These are phyloP conservation scores for Flexamia atlantica DNA, from an alignment of 2,888 invertebrate species.

Conservation along the genomic window DNA sequence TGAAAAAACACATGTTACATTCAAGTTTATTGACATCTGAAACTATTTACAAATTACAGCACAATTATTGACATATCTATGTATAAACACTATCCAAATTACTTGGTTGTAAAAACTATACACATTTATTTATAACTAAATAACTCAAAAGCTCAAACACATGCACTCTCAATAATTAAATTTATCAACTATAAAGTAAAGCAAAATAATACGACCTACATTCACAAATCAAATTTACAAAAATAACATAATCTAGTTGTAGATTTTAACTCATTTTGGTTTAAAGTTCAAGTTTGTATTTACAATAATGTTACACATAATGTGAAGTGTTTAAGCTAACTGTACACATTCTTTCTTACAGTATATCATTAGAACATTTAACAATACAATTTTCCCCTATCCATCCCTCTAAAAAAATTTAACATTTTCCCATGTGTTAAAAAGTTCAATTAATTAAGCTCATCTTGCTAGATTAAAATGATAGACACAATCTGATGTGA, in stretches of 20 bases:
- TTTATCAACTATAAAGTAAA: not conserved
- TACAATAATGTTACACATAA: no score
- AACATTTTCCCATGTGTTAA: no score
- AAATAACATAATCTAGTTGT: not conserved
- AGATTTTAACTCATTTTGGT: not conserved
- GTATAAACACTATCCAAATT: not conserved
- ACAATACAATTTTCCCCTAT: no score
- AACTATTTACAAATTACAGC: slow-evolving; percentile 7
- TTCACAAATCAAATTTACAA: not conserved
- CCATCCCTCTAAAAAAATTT: no score
- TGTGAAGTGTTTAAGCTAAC: no score
- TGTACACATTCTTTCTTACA: no score
- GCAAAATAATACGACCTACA: not conserved
- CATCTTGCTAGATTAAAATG: no score
- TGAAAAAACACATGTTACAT: no score
- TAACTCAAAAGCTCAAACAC: slow-evolving; percentile 13
- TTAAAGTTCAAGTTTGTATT: not conserved
- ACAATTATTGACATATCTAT: not conserved
- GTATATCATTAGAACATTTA: no score
- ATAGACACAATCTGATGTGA: no score
- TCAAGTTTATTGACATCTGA: not conserved
- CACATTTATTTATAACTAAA: slow-evolving; percentile 4
- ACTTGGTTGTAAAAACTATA: not conserved
- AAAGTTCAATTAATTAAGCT: no score
- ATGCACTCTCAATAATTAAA: slow-evolving; percentile 16